phyloP scores from a whole-genome alignment of 2,113 vertebrate species.

The Sardina pilchardus region DNA sequence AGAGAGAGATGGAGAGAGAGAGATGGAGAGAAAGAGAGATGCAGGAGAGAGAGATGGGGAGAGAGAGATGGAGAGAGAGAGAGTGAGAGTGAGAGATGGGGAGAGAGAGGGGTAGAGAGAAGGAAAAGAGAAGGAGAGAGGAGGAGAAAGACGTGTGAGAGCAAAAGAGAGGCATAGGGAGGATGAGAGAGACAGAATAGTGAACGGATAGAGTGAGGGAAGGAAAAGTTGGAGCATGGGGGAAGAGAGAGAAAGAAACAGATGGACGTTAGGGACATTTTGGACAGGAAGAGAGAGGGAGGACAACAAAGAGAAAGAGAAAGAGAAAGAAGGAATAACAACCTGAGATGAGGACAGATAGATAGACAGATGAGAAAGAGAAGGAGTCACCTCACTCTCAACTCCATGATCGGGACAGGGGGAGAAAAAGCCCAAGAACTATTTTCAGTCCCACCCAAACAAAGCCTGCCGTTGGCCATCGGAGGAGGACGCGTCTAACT shows the following conservation, averaged over 20 bases:
- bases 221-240: not conserved
- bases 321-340: not conserved
- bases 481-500: not conserved
- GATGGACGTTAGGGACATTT: not conserved
- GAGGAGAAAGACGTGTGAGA: not conserved
- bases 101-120: not conserved
- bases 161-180: not conserved
- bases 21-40: not conserved
- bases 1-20: not conserved
- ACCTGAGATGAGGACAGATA: too few species aligned
- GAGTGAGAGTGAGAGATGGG: not conserved
- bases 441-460: not conserved
- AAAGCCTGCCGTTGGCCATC: not conserved
- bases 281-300: not conserved
- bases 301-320: not conserved
- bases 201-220: not conserved
- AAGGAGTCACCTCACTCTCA: too few species aligned
- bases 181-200: not conserved
- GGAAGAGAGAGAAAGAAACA: not conserved
- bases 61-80: not conserved
- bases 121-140: not conserved
- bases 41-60: not conserved
- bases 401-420: too few species aligned
- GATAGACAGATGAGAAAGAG: too few species aligned
- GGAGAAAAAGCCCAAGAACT: not conserved